phyloP scores from a whole-genome alignment of 2,797 vertebrate genomes.

The Cyclopterus lumpus region DNA sequence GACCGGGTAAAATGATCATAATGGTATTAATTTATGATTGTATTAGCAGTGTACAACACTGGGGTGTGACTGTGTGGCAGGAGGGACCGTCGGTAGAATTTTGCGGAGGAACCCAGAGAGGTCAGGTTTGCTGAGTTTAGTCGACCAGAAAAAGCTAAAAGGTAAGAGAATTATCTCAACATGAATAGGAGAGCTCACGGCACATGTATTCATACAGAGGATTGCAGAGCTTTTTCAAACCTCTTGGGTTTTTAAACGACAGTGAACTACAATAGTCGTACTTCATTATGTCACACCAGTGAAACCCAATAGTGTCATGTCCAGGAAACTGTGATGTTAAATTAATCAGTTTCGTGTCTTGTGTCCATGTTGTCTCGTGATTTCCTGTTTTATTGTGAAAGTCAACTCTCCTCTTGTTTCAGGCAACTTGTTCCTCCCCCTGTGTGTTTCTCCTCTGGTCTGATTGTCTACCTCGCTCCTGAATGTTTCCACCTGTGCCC shows the following conservation, averaged over 20 bases:
- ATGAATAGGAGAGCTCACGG: background rate
- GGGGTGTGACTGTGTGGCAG: background rate
- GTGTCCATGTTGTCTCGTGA: no score
- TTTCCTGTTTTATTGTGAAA: no score
- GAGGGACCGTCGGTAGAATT: background rate
- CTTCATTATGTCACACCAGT: slow-evolving; percentile 25
- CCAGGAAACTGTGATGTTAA: no score
- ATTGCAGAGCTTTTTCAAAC: slow-evolving; percentile 1
- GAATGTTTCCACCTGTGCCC: no score
- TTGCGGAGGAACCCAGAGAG: background rate
- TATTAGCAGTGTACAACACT: background rate
- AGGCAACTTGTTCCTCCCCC: no score
- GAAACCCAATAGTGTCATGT: slow-evolving; percentile 5
- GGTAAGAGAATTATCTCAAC: slow-evolving; percentile 1
- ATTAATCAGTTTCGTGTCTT: no score
- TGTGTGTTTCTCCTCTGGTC: no score
- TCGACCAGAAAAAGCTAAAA: background rate
- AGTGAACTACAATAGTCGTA: slow-evolving; percentile 10
- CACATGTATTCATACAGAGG: background rate
- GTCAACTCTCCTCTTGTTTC: no score
- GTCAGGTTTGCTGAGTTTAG: background rate
- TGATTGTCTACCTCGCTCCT: no score
- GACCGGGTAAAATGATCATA: background rate
- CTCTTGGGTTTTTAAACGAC: slow-evolving; percentile 18
- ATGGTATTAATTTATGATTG: background rate